Evolutionary conservation across 2,888 invertebrate genomes (phyloP).

Genomic region (Oscheius sp.): DNA sequence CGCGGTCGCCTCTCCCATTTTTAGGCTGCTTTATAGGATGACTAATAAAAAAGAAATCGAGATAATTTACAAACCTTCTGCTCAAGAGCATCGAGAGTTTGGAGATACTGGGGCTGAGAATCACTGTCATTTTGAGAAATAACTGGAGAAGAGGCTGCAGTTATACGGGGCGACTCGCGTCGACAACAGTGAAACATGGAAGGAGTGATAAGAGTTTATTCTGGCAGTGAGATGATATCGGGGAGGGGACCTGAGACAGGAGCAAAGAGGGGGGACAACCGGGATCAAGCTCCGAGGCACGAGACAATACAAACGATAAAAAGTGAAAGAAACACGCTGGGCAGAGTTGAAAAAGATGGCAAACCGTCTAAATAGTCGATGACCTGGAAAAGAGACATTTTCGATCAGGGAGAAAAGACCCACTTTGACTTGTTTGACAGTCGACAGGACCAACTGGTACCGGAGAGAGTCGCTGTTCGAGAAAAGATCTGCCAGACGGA

Average conservation of each 20-base stretch:
- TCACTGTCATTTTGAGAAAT: no score
- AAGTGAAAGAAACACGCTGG: slow-evolving; percentile 7
- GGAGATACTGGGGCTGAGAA: no score
- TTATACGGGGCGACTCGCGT: not conserved
- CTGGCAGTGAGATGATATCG: not conserved
- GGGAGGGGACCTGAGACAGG: slow-evolving; percentile 14
- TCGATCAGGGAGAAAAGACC: not conserved
- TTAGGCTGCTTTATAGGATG: no score
- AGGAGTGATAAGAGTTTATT: not conserved
- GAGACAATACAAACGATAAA: not conserved
- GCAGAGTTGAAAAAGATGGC: slow-evolving; percentile 34
- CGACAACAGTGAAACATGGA: slow-evolving; percentile 8
- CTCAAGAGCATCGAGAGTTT: not conserved
- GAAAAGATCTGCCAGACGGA: slow-evolving; percentile 61
- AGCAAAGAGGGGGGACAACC: not conserved
- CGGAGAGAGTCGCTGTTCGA: slow-evolving; percentile 62
- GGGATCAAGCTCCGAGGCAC: no score
- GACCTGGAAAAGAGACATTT: slow-evolving; percentile 32
- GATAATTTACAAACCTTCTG: not conserved
- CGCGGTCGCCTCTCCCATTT: not conserved
- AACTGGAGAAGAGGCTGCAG: not conserved
- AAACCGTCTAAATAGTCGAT: slow-evolving; percentile 54
- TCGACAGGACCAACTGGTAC: slow-evolving; percentile 69
- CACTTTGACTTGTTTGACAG: slow-evolving; percentile 65
- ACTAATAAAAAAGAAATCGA: not conserved